Evolutionary conservation across 2,113 vertebrate species (phyloP), one percentile per base, ranked within the genome.

Genomic region (Aythya baeri): DNA sequence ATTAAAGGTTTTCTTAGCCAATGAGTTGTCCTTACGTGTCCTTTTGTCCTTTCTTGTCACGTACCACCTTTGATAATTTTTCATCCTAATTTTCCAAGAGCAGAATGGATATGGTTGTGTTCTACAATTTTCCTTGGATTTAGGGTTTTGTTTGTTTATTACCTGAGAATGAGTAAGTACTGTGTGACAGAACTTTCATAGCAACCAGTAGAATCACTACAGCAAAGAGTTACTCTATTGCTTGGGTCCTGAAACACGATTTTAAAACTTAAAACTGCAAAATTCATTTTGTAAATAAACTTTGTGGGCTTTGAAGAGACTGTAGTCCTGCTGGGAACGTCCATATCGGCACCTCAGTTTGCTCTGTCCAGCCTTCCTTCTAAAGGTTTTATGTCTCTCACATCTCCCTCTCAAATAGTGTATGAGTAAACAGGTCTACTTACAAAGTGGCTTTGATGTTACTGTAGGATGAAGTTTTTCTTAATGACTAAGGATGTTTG

Each of bases 81-180:
- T 92, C 44, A n/a, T 72, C 91, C 87, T 94, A 22, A 14, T 89
- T 91, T 88, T 76, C 55, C 21, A 77, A 80, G 75, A 88, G 58
- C 36, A 59, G 67, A 86, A 86, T 62, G 65, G 26, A 34, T 70
- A 52, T 72, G 20, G 22, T 55, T 82, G 36, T 81, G 26, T 80
- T 70, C 82, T 76, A 34, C 38, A 46, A 58, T 90, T 27, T 77
- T 90, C n/a, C 36, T 50, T 94, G 67, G 65, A 80, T 49, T 81
- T 87, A 0, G 0, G 8, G 14, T 67, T 89, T 41, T 79, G 8
- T 57, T 83, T 91, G 26, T 93, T 88, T 83, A 44, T 55, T 22
- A 58, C 32, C 82, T 79, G 25, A 13, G 23, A 14, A 62, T 73
- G 31, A 76, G 17, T 79, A 78, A 55, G 6, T 73, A 23, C 25